Percentiles rank a stretch among this genome's conserved stretches.
Conservation (phyloP, 2,113 vertebrate species). For the Nesospiza acunhae region DNA sequence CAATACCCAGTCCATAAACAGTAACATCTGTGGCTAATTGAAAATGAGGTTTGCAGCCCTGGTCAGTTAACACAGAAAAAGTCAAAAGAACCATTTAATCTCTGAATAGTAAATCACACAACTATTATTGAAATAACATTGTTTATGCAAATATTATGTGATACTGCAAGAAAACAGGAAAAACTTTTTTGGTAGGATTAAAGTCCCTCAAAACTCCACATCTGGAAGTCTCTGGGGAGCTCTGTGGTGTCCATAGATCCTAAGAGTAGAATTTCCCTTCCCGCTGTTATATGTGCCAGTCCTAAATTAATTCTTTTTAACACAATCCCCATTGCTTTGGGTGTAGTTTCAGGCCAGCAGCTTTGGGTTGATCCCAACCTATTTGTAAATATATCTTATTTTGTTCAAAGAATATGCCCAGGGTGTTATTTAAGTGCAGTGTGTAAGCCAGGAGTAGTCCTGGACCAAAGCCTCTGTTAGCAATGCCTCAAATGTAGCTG, state of each 20-base stretch:
- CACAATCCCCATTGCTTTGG: neutral
- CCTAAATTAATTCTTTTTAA: neutral
- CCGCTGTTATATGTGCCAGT: neutral
- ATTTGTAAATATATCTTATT: neutral
- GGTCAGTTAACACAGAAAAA: neutral
- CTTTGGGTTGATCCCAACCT: neutral
- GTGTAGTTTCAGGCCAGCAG: neutral
- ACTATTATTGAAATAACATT: neutral
- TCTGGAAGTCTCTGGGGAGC: neutral
- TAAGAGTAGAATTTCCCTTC: neutral
- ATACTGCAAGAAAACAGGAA: neutral
- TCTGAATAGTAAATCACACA: neutral
- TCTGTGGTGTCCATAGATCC: neutral
- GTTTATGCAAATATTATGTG: neutral
- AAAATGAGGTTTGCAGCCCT: neutral
- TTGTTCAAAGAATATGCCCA: neutral
- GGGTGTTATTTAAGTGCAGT: neutral
- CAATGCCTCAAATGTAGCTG: neutral
- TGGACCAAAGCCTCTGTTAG: neutral
- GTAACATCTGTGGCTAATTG: neutral
- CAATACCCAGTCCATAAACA: constrained; percentile 2
- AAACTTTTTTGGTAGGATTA: neutral
- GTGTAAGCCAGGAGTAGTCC: neutral
- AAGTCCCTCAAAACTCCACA: neutral
- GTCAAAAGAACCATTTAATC: neutral